Conservation (phyloP, 2,113 vertebrate species). For the Thalassoma bifasciatum region DNA sequence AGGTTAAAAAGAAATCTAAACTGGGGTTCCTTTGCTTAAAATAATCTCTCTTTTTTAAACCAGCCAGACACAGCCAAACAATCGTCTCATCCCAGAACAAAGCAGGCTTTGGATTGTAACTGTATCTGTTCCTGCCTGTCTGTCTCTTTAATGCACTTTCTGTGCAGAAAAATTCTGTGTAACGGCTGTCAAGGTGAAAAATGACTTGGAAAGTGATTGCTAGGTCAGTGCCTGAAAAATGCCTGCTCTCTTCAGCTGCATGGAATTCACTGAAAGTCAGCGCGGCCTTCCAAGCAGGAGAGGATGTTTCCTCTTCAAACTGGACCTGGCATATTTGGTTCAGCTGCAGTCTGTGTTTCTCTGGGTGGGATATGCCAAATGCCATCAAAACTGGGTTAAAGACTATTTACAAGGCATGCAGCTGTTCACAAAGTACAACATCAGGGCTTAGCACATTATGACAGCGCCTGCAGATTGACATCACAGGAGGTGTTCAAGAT, state of each 20-base stretch:
- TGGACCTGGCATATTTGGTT: slow-evolving; percentile 70
- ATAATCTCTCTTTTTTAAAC: not conserved
- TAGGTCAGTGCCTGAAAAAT: slow-evolving; percentile 58
- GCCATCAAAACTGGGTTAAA: slow-evolving; percentile 65
- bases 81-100: slow-evolving; percentile 16
- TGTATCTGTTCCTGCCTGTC: slow-evolving; percentile 31
- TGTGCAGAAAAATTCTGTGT: slow-evolving; percentile 37
- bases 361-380: slow-evolving; percentile 56
- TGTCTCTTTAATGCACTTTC: slow-evolving; percentile 38
- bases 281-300: slow-evolving; percentile 32
- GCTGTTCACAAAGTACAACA: slow-evolving; percentile 36
- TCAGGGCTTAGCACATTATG: slow-evolving; percentile 26
- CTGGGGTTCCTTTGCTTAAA: slow-evolving; percentile 1
- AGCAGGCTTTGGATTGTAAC: slow-evolving; percentile 16
- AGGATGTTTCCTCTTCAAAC: slow-evolving; percentile 65
- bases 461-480: slow-evolving; percentile 18
- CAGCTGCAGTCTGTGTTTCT: slow-evolving; percentile 58
- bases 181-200: slow-evolving; percentile 58
- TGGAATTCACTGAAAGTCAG: slow-evolving; percentile 34
- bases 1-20: not conserved
- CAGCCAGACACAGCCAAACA: slow-evolving; percentile 1
- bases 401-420: slow-evolving; percentile 54
- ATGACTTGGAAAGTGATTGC: slow-evolving; percentile 53
- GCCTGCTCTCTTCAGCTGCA: slow-evolving; percentile 30
- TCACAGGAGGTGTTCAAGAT: slow-evolving; percentile 32